These are phyloP conservation scores for Morpho helenor DNA, from an alignment of 2,888 invertebrate genomes.

Conservation along the genomic window DNA sequence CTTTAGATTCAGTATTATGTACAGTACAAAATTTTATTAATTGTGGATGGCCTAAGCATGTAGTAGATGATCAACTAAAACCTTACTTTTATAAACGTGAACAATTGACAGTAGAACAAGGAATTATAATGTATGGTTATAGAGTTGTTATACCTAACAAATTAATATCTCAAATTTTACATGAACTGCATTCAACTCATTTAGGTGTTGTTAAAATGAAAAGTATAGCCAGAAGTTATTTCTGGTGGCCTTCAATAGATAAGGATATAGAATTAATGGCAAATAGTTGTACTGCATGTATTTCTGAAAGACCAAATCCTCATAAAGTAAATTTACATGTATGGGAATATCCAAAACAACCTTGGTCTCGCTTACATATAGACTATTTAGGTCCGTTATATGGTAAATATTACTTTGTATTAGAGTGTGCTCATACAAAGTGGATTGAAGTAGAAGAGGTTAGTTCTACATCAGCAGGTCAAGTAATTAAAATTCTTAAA, in stretches of 20 bases:
- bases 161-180: background rate
- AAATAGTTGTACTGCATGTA: background rate
- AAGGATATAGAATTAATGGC: slow-evolving; percentile 1
- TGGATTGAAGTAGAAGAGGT: slow-evolving; percentile 5
- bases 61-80: background rate
- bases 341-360: background rate
- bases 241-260: slow-evolving; percentile 6
- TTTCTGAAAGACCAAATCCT: background rate
- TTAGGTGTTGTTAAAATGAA: slow-evolving; percentile 7
- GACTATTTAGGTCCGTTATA: slow-evolving; percentile 1
- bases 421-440: slow-evolving; percentile 3
- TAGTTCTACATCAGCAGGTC: slow-evolving; percentile 1
- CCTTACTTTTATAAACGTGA: slow-evolving; percentile 4
- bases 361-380: slow-evolving; percentile 2
- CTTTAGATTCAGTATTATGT: background rate
- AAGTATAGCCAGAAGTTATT: slow-evolving; percentile 1
- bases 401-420: background rate
- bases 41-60: background rate
- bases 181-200: slow-evolving; percentile 1
- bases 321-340: slow-evolving; percentile 1
- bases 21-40: background rate
- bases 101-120: slow-evolving; percentile 2
- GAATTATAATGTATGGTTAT: slow-evolving; percentile 1
- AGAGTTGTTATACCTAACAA: slow-evolving; percentile 5
- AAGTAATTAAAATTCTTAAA: slow-evolving; percentile 5